Conservation (phyloP, 2,888 invertebrate species). For the Actias luna region DNA sequence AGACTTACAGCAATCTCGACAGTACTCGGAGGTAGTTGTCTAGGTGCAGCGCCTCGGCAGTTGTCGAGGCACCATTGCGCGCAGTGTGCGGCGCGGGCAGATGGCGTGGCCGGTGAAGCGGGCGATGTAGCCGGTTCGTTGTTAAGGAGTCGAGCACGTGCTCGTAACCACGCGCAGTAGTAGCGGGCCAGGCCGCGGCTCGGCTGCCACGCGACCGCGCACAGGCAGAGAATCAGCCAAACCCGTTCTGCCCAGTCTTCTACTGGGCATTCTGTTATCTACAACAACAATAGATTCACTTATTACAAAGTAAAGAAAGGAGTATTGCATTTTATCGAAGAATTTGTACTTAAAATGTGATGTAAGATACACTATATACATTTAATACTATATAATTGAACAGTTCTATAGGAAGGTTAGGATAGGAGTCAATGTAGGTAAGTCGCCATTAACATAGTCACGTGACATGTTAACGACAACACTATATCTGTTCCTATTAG, state of each 20-base stretch:
- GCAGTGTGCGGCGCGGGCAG: conserved; percentile 85
- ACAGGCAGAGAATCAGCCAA: conserved; percentile 94
- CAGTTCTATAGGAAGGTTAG: too few relatives aligned
- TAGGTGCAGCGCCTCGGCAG: conserved; percentile 92
- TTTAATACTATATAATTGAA: too few relatives aligned
- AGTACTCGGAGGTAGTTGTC: conserved; percentile 93
- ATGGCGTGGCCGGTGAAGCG: conserved; percentile 29
- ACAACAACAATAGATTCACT: not conserved
- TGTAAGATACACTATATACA: too few relatives aligned
- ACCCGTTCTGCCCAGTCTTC: conserved; percentile 91
- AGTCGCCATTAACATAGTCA: too few relatives aligned
- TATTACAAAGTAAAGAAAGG: too few relatives aligned
- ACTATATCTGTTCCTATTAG: too few relatives aligned
- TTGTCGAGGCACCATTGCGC: conserved; percentile 97
- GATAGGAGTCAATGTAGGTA: too few relatives aligned
- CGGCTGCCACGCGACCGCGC: conserved; percentile 96
- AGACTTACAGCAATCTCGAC: conserved; percentile 91
- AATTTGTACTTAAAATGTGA: too few relatives aligned
- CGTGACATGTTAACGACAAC: too few relatives aligned
- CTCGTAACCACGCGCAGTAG: conserved; percentile 81
- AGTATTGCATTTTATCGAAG: too few relatives aligned
- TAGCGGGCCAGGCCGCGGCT: conserved; percentile 91
- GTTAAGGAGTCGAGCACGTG: conserved; percentile 45
- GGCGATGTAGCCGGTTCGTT: conserved; percentile 23
- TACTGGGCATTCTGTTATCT: conserved; percentile 92